phyloP scores from a whole-genome alignment of 2,888 invertebrate species.

The Orchestes rusci region DNA sequence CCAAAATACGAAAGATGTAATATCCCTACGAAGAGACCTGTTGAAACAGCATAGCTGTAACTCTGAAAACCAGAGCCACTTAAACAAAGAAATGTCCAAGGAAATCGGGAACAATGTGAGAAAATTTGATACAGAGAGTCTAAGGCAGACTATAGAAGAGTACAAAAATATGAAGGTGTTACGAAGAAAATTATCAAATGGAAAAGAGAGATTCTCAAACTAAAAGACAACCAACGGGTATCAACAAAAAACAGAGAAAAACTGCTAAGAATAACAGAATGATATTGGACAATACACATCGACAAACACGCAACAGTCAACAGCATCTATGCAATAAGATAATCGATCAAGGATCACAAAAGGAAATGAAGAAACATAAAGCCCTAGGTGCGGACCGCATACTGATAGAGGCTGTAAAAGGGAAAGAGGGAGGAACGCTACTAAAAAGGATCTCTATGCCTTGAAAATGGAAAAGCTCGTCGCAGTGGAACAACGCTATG shows the following conservation, averaged over 20 bases:
- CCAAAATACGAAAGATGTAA: neutral
- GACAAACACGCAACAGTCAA: slow-evolving; percentile 5
- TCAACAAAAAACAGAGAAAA: neutral
- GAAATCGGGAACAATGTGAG: neutral
- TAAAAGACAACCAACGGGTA: slow-evolving; percentile 1
- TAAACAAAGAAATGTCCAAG: neutral
- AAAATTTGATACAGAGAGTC: neutral
- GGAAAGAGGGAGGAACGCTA: slow-evolving; percentile 1
- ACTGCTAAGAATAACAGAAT: slow-evolving; percentile 2
- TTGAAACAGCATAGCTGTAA: neutral
- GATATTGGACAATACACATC: slow-evolving; percentile 2
- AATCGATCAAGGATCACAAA: neutral
- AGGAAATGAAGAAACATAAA: neutral
- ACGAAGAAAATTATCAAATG: neutral
- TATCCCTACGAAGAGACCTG: neutral
- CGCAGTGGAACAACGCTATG: slow-evolving; percentile 1
- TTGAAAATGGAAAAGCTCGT: neutral
- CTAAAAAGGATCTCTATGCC: slow-evolving; percentile 2
- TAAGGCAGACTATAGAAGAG: neutral
- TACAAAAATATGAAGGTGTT: neutral
- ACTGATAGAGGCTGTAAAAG: slow-evolving; percentile 2
- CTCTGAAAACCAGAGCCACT: neutral
- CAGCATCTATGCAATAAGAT: neutral
- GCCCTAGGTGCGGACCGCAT: neutral
- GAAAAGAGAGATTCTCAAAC: neutral